phyloP scores from a whole-genome alignment of 2,888 invertebrate genomes.

The Bembecia ichneumoniformis region DNA sequence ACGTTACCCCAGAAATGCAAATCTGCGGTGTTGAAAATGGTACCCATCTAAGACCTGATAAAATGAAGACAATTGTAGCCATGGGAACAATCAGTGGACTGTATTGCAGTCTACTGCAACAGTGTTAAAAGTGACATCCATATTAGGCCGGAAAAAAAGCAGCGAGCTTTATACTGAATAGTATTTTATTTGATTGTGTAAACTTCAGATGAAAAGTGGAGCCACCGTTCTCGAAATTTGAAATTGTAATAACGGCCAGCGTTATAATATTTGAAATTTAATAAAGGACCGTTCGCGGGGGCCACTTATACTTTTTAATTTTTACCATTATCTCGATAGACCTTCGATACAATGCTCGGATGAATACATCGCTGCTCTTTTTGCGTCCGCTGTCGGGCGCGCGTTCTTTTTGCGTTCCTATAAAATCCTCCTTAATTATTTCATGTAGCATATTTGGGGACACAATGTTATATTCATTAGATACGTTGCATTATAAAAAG shows the following conservation, averaged over 20 bases:
- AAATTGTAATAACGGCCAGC: constrained; percentile 59
- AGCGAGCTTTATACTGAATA: background rate
- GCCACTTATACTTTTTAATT: constrained; percentile 70
- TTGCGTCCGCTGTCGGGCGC: constrained; percentile 17
- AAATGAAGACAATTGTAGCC: too few relatives aligned
- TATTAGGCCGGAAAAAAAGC: too few relatives aligned
- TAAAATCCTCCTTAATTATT: constrained; percentile 26
- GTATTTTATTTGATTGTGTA: constrained; percentile 9
- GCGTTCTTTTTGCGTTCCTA: constrained; percentile 26
- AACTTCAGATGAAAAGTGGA: constrained; percentile 39
- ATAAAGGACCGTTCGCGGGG: constrained; percentile 48
- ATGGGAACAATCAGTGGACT: too few relatives aligned
- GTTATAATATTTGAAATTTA: constrained; percentile 66
- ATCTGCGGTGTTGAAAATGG: too few relatives aligned
- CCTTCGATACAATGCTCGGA: constrained; percentile 60
- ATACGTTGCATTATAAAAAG: too few relatives aligned
- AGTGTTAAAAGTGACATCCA: too few relatives aligned
- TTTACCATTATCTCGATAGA: constrained; percentile 51
- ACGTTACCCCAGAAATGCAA: too few relatives aligned
- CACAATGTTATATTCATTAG: constrained; percentile 14
- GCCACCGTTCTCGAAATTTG: constrained; percentile 41
- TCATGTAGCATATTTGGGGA: background rate
- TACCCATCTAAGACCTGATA: too few relatives aligned
- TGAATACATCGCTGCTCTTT: constrained; percentile 56
- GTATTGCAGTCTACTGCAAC: too few relatives aligned